A percentile compares a stretch with the other conserved stretches of the same genome.
These are phyloP conservation scores for Brienomyrus brachyistius DNA, from an alignment of 2,113 vertebrate species.

Conservation along the genomic window DNA sequence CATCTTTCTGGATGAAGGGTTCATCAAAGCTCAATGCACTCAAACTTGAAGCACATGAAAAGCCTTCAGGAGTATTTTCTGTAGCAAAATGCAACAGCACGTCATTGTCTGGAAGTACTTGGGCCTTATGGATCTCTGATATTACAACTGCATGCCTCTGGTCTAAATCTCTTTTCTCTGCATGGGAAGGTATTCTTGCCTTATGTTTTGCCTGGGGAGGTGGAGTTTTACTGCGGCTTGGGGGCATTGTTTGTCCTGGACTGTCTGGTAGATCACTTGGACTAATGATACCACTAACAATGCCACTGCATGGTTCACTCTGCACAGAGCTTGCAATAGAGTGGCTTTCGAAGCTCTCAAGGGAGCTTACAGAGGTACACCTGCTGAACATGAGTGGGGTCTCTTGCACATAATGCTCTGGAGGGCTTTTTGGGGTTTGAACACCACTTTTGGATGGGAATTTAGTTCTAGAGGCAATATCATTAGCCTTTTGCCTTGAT, in stretches of 20 bases:
- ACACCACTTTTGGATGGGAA: constrained; percentile 85
- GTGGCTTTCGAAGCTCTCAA: constrained; percentile 91
- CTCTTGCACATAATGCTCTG: constrained; percentile 85
- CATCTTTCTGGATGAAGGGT: constrained; percentile 83
- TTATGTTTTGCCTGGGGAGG: constrained; percentile 66
- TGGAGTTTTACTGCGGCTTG: constrained; percentile 91
- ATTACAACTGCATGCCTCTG: constrained; percentile 66
- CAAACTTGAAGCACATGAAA: constrained; percentile 89
- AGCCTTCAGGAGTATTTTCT: constrained; percentile 91
- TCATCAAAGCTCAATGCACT: constrained; percentile 93
- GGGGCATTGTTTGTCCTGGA: constrained; percentile 95
- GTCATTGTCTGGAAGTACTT: constrained; percentile 74
- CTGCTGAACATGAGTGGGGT: constrained; percentile 97
- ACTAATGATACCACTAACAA: constrained; percentile 92
- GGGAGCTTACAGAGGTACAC: constrained; percentile 93
- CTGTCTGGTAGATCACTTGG: constrained; percentile 96
- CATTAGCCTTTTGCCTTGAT: constrained; percentile 73
- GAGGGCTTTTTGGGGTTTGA: constrained; percentile 91
- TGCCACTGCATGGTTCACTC: constrained; percentile 88
- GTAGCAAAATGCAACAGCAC: constrained; percentile 88
- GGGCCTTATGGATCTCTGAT: constrained; percentile 73
- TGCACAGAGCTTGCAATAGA: constrained; percentile 94
- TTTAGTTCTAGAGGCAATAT: constrained; percentile 81
- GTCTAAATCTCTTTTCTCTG: constrained; percentile 67
- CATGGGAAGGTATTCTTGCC: constrained; percentile 49